These are phyloP conservation scores for Sericinus montela DNA, from an alignment of 2,888 invertebrate genomes.

Conservation along the genomic window DNA sequence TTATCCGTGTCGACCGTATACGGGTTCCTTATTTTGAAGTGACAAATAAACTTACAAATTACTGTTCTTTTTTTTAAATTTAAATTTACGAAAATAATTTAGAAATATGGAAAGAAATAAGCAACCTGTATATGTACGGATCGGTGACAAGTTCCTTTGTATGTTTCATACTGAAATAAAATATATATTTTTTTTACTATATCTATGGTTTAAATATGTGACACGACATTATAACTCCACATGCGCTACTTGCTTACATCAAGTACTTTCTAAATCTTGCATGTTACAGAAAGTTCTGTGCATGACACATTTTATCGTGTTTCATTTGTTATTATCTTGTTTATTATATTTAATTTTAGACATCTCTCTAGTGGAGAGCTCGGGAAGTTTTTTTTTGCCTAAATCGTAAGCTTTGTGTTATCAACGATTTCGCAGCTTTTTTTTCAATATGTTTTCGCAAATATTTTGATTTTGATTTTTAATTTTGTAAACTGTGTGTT, in stretches of 20 bases:
- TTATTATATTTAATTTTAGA: slow-evolving; percentile 40
- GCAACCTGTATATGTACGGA: slow-evolving; percentile 21
- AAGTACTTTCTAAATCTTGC: slow-evolving; percentile 35
- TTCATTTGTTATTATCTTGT: slow-evolving; percentile 31
- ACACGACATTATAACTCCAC: slow-evolving; percentile 6
- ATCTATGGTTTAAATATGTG: neutral
- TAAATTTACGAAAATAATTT: neutral
- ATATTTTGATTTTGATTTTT: neutral
- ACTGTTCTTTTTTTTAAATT: neutral
- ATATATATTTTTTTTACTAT: neutral
- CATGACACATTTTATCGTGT: slow-evolving; percentile 60
- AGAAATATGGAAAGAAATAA: neutral
- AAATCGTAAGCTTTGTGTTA: slow-evolving; percentile 64
- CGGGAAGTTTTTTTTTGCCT: slow-evolving; percentile 64
- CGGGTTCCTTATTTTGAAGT: slow-evolving; percentile 29
- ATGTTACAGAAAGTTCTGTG: slow-evolving; percentile 67
- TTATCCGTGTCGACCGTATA: slow-evolving; percentile 25
- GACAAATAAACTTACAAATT: too few relatives aligned
- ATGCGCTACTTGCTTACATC: slow-evolving; percentile 7
- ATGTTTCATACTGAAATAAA: neutral
- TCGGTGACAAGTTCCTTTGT: slow-evolving; percentile 16
- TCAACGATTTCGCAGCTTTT: slow-evolving; percentile 49
- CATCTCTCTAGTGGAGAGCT: slow-evolving; percentile 76
- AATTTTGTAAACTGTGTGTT: neutral
- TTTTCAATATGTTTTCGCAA: slow-evolving; percentile 10